Evolutionary conservation across 2,888 invertebrate genomes (phyloP).

Genomic region (Mantis religiosa): DNA sequence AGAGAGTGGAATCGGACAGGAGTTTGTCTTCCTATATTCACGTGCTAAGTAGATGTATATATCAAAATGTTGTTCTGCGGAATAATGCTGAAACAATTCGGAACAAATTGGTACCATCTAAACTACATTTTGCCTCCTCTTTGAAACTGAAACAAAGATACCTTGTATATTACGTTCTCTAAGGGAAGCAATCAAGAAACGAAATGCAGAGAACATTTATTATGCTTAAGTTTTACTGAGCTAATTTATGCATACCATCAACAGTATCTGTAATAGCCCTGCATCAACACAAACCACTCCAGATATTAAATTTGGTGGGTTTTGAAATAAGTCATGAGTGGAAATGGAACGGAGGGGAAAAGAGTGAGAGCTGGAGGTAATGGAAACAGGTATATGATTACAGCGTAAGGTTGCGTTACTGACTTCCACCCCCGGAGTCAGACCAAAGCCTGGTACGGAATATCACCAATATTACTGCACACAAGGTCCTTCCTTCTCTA

Average conservation of each 20-base stretch:
- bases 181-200: neutral
- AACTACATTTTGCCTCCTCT: no score
- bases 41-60: no score
- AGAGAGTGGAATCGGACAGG: no score
- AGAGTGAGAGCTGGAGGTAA: neutral
- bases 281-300: neutral
- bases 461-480: conserved; percentile 29
- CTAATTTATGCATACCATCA: neutral
- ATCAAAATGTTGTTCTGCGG: no score
- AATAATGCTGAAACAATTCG: no score
- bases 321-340: neutral
- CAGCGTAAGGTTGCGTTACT: conserved; percentile 10
- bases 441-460: conserved; percentile 21
- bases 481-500: conserved; percentile 19
- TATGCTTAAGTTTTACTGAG: neutral
- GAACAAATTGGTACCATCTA: no score
- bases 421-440: neutral
- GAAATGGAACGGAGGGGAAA: neutral
- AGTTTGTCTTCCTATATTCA: no score
- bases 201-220: neutral
- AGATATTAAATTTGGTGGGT: neutral
- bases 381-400: neutral
- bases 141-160: no score
- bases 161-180: neutral
- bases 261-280: neutral